Evolutionary conservation across 2,113 vertebrate species (phyloP).

Genomic region (Microcebus griseorufus): DNA sequence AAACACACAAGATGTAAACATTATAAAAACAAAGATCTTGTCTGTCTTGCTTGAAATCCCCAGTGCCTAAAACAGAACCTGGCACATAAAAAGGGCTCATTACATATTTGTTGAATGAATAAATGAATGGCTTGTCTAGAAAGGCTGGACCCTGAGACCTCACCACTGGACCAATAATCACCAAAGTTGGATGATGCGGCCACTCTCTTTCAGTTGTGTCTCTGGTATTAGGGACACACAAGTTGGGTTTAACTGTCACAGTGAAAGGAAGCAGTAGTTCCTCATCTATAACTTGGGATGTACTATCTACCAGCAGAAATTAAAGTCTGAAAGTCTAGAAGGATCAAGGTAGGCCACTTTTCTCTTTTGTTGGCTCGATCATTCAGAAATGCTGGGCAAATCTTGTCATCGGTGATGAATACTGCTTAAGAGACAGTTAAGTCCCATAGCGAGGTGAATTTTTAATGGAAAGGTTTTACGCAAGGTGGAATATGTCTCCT

Average conservation of each 20-base stretch:
- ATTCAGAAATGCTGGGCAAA: background rate
- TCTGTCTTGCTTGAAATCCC: background rate
- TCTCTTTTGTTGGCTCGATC: background rate
- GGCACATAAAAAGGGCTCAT: background rate
- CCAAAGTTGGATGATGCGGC: background rate
- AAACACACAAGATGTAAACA: background rate
- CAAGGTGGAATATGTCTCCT: conserved; percentile 60
- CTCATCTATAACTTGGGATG: background rate
- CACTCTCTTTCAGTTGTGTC: background rate
- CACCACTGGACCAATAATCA: background rate
- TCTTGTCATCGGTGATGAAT: fast-evolving
- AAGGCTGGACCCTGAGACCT: background rate
- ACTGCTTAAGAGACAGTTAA: background rate
- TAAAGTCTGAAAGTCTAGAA: background rate
- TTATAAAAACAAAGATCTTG: background rate
- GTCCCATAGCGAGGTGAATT: background rate
- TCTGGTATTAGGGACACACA: background rate
- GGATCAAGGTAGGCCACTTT: background rate
- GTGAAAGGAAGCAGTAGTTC: background rate
- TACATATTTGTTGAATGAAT: background rate
- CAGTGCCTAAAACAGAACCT: background rate
- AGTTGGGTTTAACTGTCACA: background rate
- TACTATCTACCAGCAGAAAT: background rate
- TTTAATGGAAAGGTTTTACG: conserved; percentile 68
- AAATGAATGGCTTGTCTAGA: background rate